Base-by-base conservation (phyloP, 2,888 invertebrate species). In the Philereme transversata region DNA sequence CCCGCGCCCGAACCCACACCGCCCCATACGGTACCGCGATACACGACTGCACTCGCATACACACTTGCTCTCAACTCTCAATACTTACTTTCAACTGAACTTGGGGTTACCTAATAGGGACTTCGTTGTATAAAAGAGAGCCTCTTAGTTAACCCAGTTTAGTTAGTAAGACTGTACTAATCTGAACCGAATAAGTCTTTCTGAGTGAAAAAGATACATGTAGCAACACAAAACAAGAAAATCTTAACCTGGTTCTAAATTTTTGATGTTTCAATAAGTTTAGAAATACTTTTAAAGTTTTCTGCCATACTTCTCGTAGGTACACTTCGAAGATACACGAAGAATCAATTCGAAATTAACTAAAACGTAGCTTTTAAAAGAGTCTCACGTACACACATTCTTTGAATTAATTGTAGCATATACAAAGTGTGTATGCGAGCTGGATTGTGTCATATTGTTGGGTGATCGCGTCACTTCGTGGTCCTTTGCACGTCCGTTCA, bases 381-480 rank as follows among this genome's bases (percentile, higher is more conserved):
- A 6, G 6, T 6, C 40, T 5, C 40, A 40, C 7, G 8, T 8
- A 40, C 5, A 6, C 9, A 45, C 38, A 33, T 7, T 5, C 9
- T 38, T 33, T n/a, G 7, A 35, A 35, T 5, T 33, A 40, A n/a
- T 22, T 11, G 8, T 9, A 46, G 22, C 40, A 52, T 44, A 35
- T 11, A 38, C 36, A 33, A 43, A 63, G 84, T 87, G 90, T 84
- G 87, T 87, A 83, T 84, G 89, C 89, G 90, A 89, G 89, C 66
- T 71, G 75, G 81, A 79, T 82, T 77, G 71, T 75, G 78, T 38
- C 64, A 66, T 57, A 68, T 84, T 89, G 90, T 90, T 89, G 90
- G 90, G 90, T 90, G 90, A 90, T 84, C 76, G 80, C 83, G 82
- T 77, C 82, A 81, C 84, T 69, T 68, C 87, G 86, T 81, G 86